Percentiles rank a stretch among this genome's conserved stretches.
phyloP scores from a whole-genome alignment of 2,797 vertebrate species.

The Chelonia mydas region DNA sequence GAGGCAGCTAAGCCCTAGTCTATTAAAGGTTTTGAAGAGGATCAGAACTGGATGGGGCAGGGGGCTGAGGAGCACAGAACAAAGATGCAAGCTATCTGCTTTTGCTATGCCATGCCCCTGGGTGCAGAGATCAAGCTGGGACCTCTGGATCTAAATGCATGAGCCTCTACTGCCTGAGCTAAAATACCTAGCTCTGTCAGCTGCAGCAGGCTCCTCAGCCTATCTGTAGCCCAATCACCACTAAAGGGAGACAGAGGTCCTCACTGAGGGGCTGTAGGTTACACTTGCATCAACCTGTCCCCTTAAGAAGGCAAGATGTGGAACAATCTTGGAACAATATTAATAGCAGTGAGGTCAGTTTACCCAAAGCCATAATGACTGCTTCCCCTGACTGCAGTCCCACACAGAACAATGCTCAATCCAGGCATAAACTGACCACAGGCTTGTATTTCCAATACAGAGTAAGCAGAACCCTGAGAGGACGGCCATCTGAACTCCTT shows the following conservation, averaged over 20 bases:
- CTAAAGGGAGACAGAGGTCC: too few relatives aligned
- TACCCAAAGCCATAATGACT: background rate
- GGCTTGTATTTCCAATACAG: background rate
- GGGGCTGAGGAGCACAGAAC: background rate
- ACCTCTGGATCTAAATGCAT: background rate
- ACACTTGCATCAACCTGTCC: background rate
- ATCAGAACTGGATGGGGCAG: background rate
- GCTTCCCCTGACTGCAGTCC: background rate
- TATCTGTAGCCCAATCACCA: too few relatives aligned
- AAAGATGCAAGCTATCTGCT: background rate
- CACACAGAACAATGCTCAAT: background rate
- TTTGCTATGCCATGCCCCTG: background rate
- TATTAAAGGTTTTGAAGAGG: background rate
- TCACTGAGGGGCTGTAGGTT: background rate
- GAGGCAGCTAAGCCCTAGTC: background rate
- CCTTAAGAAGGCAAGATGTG: background rate
- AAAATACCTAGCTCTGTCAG: background rate
- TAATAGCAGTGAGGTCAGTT: background rate
- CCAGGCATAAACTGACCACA: too few relatives aligned
- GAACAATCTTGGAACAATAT: background rate
- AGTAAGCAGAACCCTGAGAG: background rate
- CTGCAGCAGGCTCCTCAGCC: too few relatives aligned
- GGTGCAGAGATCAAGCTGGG: background rate
- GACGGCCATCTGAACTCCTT: background rate
- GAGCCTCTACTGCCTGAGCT: fast-evolving